Conservation (phyloP, 2,888 invertebrate genomes). For the Drosophila setosimentum region DNA sequence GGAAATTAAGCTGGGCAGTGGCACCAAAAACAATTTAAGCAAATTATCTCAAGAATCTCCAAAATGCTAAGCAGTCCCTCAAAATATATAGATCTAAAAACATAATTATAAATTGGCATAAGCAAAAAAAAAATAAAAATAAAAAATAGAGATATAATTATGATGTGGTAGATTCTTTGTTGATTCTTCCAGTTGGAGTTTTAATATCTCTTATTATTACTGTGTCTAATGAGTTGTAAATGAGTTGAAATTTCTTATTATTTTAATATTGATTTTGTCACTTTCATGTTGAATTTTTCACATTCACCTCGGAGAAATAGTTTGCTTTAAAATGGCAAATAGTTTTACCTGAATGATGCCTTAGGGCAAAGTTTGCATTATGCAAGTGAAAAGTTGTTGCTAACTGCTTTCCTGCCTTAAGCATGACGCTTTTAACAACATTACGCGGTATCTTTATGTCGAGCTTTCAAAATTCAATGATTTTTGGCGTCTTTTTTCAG, state of each 20-base stretch:
- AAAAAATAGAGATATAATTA: no score
- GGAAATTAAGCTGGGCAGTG: no score
- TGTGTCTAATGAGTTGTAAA: no score
- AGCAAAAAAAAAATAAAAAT: neutral
- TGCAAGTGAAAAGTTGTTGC: neutral
- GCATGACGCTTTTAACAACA: neutral
- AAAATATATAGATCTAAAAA: no score
- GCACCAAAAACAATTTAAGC: no score
- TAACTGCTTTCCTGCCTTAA: neutral
- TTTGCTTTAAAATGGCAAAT: neutral
- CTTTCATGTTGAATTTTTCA: neutral
- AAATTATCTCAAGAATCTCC: no score
- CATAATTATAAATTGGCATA: neutral
- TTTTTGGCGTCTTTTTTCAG: conserved; percentile 47
- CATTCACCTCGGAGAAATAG: neutral
- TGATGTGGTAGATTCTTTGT: neutral
- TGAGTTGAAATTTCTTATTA: neutral
- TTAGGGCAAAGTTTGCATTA: neutral
- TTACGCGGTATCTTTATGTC: conserved; percentile 14
- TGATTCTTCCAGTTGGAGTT: neutral
- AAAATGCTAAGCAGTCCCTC: no score
- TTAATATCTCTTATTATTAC: no score
- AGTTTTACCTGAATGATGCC: neutral
- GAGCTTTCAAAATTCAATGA: neutral
- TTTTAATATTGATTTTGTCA: neutral